phyloP scores from a whole-genome alignment of 1,140 invertebrate genomes.

The Hydropsyche tenuis region DNA sequence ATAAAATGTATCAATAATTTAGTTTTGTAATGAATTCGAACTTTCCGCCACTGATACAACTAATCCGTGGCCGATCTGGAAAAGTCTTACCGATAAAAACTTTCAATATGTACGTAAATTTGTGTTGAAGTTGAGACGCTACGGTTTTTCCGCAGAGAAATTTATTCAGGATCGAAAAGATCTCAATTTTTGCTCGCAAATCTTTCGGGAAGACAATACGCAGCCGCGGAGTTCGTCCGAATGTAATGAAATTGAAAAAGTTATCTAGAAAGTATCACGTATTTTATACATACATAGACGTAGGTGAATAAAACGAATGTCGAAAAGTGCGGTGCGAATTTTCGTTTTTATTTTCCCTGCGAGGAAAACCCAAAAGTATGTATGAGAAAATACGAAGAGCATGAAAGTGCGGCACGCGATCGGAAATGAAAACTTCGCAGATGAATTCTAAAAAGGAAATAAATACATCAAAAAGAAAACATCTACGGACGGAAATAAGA shows the following conservation, averaged over 20 bases:
- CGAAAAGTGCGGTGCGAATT: not conserved
- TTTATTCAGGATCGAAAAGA: not conserved
- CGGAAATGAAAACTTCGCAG: not conserved
- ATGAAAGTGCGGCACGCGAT: not conserved
- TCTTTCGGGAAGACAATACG: not conserved
- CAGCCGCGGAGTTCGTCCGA: not conserved
- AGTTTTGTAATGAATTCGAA: too few species aligned
- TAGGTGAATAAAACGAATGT: not conserved
- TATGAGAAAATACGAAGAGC: too few species aligned
- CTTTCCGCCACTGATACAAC: too few species aligned
- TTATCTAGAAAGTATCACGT: not conserved
- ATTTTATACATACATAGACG: not conserved
- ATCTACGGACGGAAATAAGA: not conserved
- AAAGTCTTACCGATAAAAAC: too few species aligned
- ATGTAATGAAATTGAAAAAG: conserved; percentile 26
- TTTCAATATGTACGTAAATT: too few species aligned
- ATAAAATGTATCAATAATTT: too few species aligned
- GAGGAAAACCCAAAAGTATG: too few species aligned
- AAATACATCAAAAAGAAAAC: conserved; percentile 15
- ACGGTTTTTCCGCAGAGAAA: not conserved
- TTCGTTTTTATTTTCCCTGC: too few species aligned
- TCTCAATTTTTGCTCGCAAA: not conserved
- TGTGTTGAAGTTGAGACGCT: not conserved
- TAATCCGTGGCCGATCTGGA: too few species aligned
- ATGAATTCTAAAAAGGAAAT: conserved; percentile 14